Base-by-base conservation (phyloP, 2,888 invertebrate species). In the Drosophila ustulata region DNA sequence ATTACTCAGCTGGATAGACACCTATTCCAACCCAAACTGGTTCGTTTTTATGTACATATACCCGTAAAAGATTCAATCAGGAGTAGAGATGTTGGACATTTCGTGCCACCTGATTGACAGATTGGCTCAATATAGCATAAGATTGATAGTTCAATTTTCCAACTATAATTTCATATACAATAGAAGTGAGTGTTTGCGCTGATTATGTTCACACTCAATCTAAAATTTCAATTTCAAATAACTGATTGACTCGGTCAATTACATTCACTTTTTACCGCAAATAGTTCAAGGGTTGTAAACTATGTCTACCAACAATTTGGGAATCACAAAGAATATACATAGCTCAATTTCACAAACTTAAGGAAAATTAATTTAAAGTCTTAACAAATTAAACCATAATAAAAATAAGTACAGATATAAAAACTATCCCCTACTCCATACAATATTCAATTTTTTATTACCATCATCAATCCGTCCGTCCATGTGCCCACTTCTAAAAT, bases 1-100 rank as follows among this genome's bases (percentile, higher is more conserved):
- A 59, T 71, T 70, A 70, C 57, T 70, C 71, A 71, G 58, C 50
- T 45, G 37, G 18, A 25, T 13, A 52, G 51, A 18, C 18, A 18
- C 18, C 18, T 18, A 18, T 18, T 41, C 39, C 5, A 13, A 11
- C 39, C 39, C 7, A 41, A 41, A 3, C 13, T 5, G 39, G 13
- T 41, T 11, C 11, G 11, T 11, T 41, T n/a, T 41, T 41, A 41
- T 6, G 13, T 13, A n/a, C n/a, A n/a, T n/a, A 41, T 13, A 13
- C 4, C n/a, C 37, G n/a, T n/a, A 37, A n/a, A n/a, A 37, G 39
- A 13, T 41, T 18, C 7, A 41, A 13, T 41, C 18, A 41, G 39
- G 13, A 41, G 39, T 9, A 41, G 7, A 41, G 7, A 41, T 41
- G 18, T 13, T 18, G 39, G 13, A 18, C 39, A 41, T 7, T 41